Evolutionary conservation across 2,888 invertebrate species (phyloP).

Genomic region (Leptinotarsa peninsularis): DNA sequence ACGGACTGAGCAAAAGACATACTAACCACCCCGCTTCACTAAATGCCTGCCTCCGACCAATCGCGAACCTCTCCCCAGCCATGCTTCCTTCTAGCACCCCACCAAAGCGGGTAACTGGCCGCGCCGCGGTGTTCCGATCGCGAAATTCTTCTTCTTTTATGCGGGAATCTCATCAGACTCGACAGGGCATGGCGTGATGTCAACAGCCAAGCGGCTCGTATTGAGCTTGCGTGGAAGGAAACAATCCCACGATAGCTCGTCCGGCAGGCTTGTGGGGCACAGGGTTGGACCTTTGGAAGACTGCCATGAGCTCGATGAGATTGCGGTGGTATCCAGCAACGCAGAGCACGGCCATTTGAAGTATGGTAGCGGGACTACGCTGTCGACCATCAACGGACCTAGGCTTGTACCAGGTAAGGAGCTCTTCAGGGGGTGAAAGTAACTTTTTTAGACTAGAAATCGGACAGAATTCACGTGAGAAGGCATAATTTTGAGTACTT

Average conservation of each 20-base stretch:
- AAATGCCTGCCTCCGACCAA: neutral
- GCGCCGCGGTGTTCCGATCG: slow-evolving; percentile 30
- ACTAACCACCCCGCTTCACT: neutral
- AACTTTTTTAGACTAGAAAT: too few species aligned
- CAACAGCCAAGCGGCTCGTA: slow-evolving; percentile 74
- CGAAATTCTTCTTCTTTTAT: slow-evolving; percentile 29
- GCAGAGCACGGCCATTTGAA: slow-evolving; percentile 70
- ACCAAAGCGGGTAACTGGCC: neutral
- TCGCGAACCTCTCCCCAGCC: neutral
- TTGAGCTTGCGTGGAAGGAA: slow-evolving; percentile 73
- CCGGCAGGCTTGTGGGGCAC: slow-evolving; percentile 67
- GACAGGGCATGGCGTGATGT: slow-evolving; percentile 67
- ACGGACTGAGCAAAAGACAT: neutral
- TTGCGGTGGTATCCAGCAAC: slow-evolving; percentile 74
- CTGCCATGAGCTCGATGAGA: slow-evolving; percentile 75
- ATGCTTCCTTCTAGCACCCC: neutral
- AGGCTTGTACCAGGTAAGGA: slow-evolving; percentile 70
- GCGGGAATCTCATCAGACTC: slow-evolving; percentile 75
- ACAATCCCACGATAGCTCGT: slow-evolving; percentile 70
- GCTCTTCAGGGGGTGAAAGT: too few species aligned
- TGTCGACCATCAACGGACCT: slow-evolving; percentile 72
- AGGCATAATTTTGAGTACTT: too few species aligned
- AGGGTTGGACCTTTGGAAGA: slow-evolving; percentile 55
- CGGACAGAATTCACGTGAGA: too few species aligned
- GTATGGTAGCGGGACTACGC: slow-evolving; percentile 70